Evolutionary conservation across 37 sponge, comb jelly and placozoan species (phyloP).

Genomic region (Cliona cf. orientalis): DNA sequence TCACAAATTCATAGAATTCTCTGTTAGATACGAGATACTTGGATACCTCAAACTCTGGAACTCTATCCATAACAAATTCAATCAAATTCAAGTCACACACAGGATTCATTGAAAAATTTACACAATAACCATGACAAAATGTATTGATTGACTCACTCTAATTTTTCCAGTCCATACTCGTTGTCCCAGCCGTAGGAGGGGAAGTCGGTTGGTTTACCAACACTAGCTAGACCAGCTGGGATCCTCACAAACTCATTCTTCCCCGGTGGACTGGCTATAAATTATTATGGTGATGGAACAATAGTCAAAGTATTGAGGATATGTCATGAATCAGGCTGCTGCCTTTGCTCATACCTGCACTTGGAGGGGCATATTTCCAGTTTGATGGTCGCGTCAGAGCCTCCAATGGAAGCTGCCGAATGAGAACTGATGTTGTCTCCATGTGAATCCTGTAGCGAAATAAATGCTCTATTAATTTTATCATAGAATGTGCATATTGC

Average conservation of each 20-base stretch:
- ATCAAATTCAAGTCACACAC: not conserved
- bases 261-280: conserved; percentile 50
- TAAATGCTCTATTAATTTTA: not conserved
- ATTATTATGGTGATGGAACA: not conserved
- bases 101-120: not conserved
- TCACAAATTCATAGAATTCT: conserved; percentile 87
- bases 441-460: conserved; percentile 58
- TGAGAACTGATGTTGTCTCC: conserved; percentile 74
- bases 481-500: not conserved
- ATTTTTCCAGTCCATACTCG: conserved; percentile 73
- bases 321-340: not conserved
- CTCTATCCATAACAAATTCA: conserved; percentile 34
- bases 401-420: conserved; percentile 75
- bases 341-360: conserved; percentile 16
- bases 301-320: not conserved
- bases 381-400: conserved; percentile 43
- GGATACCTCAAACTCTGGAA: conserved; percentile 81
- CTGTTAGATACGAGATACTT: conserved; percentile 79
- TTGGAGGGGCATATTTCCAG: conserved; percentile 78
- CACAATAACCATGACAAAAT: not conserved
- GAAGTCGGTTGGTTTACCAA: conserved; percentile 86
- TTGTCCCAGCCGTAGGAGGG: conserved; percentile 96
- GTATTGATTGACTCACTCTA: conserved; percentile 58
- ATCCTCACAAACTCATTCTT: conserved; percentile 72
- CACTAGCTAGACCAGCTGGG: conserved; percentile 43